phyloP scores from a whole-genome alignment of 1,140 invertebrate genomes.

The Papilio helenus region DNA sequence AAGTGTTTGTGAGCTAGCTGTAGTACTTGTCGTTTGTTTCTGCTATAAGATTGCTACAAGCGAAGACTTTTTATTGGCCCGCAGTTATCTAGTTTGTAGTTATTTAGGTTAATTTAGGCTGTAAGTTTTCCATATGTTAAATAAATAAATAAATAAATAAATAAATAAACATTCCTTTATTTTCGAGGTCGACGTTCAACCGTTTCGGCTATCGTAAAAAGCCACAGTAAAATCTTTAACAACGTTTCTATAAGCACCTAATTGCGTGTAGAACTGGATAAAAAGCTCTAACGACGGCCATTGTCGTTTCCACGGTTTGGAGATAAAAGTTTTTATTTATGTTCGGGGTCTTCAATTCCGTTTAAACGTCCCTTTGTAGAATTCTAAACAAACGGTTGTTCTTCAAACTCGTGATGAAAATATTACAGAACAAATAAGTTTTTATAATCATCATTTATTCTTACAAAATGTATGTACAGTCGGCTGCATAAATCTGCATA shows the following conservation, averaged over 20 bases:
- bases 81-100: too few relatives aligned
- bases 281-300: constrained; percentile 14
- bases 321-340: constrained; percentile 18
- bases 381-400: not conserved
- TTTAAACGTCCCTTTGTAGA: constrained; percentile 1
- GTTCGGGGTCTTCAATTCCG: not conserved
- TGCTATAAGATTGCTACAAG: too few relatives aligned
- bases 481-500: too few relatives aligned
- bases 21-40: too few relatives aligned
- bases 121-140: too few relatives aligned
- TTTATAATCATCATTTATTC: too few relatives aligned
- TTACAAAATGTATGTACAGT: too few relatives aligned
- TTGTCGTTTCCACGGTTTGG: not conserved
- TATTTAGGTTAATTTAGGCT: too few relatives aligned
- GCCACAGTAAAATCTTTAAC: constrained; percentile 6
- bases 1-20: too few relatives aligned
- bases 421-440: not conserved
- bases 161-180: not conserved
- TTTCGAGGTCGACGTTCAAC: not conserved
- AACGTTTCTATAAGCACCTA: constrained; percentile 17
- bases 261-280: constrained; percentile 15
- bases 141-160: too few relatives aligned
- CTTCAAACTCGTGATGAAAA: not conserved
- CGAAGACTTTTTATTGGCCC: too few relatives aligned
- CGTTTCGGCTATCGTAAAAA: constrained; percentile 8